Evolutionary conservation across 92 coral and sea anemone genomes (phyloP).

Genomic region (Desmophyllum pertusum): DNA sequence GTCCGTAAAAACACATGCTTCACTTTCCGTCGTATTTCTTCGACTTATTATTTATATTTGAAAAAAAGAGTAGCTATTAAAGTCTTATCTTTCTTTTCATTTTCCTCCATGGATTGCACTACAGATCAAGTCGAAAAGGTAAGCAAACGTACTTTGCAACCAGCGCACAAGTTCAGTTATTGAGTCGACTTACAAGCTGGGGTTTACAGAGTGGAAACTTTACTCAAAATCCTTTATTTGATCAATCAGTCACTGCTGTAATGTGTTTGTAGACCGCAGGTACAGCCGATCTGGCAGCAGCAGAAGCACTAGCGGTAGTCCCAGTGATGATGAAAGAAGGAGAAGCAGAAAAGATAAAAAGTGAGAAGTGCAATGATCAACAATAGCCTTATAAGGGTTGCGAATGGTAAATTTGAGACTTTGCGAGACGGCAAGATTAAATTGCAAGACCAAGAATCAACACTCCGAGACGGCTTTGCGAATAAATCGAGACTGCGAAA

Average conservation of each 20-base stretch:
- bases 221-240: neutral
- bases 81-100: neutral
- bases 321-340: conserved; percentile 30
- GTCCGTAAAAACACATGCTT: conserved; percentile 8
- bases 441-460: no score
- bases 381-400: no score
- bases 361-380: conserved; percentile 9
- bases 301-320: conserved; percentile 34
- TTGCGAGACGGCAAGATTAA: no score
- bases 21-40: neutral
- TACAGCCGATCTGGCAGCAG: conserved; percentile 47
- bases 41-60: neutral
- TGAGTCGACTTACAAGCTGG: no score
- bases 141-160: no score
- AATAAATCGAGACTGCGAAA: no score
- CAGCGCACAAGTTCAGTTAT: no score
- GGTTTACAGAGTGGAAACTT: neutral
- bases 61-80: neutral
- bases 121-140: conserved; percentile 50
- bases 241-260: neutral
- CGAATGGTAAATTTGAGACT: no score
- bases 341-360: conserved; percentile 42
- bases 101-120: neutral
- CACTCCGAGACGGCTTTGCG: no score
- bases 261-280: conserved; percentile 26